Percentiles rank a stretch among this genome's conserved stretches.
Evolutionary conservation across 1,140 invertebrate species (phyloP).

Genomic region (Caenorhabditis tropicalis): DNA sequence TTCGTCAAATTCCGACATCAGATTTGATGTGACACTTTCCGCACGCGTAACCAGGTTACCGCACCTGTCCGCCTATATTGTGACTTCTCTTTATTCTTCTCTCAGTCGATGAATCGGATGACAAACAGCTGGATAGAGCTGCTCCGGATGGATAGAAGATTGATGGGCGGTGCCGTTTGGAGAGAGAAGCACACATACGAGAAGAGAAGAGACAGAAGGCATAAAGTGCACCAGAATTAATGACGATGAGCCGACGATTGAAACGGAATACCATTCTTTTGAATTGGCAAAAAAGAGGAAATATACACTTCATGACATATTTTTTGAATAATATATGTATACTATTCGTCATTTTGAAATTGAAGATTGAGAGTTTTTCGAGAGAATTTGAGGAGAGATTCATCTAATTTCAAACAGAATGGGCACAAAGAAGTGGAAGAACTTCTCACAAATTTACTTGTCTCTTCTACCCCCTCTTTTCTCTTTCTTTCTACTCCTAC

Average conservation of each 20-base stretch:
- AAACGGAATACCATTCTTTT: neutral
- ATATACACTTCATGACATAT: neutral
- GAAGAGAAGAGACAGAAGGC: neutral
- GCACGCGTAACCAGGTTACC: conserved; percentile 27
- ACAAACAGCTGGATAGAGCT: conserved; percentile 27
- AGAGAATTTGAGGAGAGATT: too few species aligned
- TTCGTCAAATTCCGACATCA: conserved; percentile 32
- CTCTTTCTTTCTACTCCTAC: neutral
- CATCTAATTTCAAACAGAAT: too few species aligned
- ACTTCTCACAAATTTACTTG: neutral
- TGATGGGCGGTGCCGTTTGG: conserved; percentile 36
- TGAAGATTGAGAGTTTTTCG: too few species aligned
- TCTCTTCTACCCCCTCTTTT: too few species aligned
- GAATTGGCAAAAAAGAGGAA: neutral
- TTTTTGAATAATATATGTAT: neutral
- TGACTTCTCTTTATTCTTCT: neutral
- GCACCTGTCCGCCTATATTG: conserved; percentile 7
- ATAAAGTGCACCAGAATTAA: conserved; percentile 30
- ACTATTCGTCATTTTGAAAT: too few species aligned
- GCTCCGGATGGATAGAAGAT: conserved; percentile 39
- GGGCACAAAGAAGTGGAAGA: neutral
- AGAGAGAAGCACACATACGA: conserved; percentile 17
- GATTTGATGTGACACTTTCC: conserved; percentile 16
- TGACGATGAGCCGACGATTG: neutral
- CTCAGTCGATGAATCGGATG: neutral